Evolutionary conservation across 2,797 vertebrate genomes (phyloP).

Genomic region (Sebastes melanostomus): DNA sequence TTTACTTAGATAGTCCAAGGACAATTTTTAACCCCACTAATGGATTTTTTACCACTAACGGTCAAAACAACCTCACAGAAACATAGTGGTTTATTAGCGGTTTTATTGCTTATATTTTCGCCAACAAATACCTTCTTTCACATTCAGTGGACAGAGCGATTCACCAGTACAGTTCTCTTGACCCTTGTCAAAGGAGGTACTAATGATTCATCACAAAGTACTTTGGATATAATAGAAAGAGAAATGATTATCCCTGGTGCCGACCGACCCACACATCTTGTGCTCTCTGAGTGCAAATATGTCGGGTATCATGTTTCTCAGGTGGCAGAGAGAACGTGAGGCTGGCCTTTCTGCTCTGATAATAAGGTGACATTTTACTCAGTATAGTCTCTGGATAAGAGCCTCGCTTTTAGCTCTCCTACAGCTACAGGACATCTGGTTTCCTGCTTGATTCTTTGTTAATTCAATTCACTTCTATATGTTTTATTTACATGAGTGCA

Average conservation of each 20-base stretch:
- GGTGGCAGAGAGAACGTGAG: not conserved
- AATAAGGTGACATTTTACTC: constrained; percentile 58
- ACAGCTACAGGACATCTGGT: not conserved
- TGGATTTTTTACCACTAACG: not conserved
- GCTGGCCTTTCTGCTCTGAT: constrained; percentile 42
- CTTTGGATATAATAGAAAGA: not conserved
- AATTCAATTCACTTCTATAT: not conserved
- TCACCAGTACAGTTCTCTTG: not conserved
- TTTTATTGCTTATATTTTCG: not conserved
- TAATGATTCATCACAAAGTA: not conserved
- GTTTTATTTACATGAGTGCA: not conserved
- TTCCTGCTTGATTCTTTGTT: not conserved
- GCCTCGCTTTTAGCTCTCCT: constrained; percentile 37
- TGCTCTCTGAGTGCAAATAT: constrained; percentile 29
- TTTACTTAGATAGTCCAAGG: not conserved
- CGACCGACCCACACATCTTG: constrained; percentile 19
- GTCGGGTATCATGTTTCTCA: not conserved
- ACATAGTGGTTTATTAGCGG: not conserved
- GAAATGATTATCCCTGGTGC: not conserved
- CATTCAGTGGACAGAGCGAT: not conserved
- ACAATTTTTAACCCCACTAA: not conserved
- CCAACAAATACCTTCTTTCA: constrained; percentile 7
- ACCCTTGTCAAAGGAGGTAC: not conserved
- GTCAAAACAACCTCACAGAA: not conserved
- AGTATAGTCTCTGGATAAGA: constrained; percentile 42